phyloP scores from a whole-genome alignment of 2,797 vertebrate genomes.

The Coracias cyanogaster region DNA sequence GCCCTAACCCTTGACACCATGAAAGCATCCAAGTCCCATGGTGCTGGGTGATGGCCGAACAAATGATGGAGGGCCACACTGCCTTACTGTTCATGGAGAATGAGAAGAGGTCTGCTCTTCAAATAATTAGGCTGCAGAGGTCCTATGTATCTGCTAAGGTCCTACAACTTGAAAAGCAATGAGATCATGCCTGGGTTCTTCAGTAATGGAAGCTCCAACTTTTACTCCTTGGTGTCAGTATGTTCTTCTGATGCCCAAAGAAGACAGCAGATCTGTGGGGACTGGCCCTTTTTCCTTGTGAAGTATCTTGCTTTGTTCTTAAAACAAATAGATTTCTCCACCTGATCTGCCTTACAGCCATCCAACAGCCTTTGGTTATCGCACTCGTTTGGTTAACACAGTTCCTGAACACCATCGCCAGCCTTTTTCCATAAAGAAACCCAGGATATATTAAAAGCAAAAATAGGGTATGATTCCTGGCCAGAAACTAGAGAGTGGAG shows the following conservation, averaged over 20 bases:
- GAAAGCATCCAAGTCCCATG: not conserved
- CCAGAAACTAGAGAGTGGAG: not conserved
- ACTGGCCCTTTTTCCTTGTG: not conserved
- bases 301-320: not conserved
- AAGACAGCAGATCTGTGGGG: not conserved
- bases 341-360: too few relatives aligned
- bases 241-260: not conserved
- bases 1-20: not conserved
- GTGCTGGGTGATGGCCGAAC: not conserved
- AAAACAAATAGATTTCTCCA: not conserved
- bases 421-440: not conserved
- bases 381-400: not conserved
- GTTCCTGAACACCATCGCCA: not conserved
- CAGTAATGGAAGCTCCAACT: not conserved
- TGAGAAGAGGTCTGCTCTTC: not conserved
- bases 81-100: not conserved
- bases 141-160: not conserved
- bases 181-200: not conserved
- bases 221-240: not conserved
- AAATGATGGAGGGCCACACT: not conserved
- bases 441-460: not conserved
- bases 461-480: not conserved
- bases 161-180: not conserved
- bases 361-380: not conserved
- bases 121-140: not conserved